Base-by-base conservation (phyloP, 2,888 invertebrate genomes). In the Nematopogon swammerdamellus region DNA sequence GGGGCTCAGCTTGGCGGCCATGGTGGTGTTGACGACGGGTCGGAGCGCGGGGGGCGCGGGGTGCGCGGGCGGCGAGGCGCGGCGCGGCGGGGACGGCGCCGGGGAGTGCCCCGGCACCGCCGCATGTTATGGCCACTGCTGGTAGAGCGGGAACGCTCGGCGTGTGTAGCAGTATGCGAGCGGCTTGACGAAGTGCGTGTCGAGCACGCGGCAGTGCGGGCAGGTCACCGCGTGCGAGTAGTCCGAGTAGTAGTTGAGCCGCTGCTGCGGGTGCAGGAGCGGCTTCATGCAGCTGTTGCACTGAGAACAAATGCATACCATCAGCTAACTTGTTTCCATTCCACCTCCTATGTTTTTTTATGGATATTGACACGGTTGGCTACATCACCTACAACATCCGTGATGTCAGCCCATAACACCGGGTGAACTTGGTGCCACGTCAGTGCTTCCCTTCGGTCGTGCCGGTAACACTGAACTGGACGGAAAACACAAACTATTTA, bases 171-270 rank as follows among this genome's bases (percentile, higher is more conserved):
- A 92, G 72, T 87, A 87, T 56, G 85, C 82, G 64, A 97, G 81
- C 49, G 94, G 91, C 81, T 95, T 95, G 59, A 96, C 94, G 81
- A 97, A 97, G 82, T 97, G 97, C 50, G 91, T 91, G 79, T 97
- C 97, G 61, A 90, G 83, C 49, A 88, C 86, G 62, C 90, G 87
- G 82, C 97, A 97, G 71, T 91, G 91, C 36, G 94, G 94, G 75
- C 97, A 97, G 59, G 91, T 87, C 65, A 93, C 87, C 62, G 90
- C 87, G 68, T 92, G 93, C 67, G 93, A 94, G 82, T 96, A 97
- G 80, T 97, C 95, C 62, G 95, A 95, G 84, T 92, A 97, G 84
- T 86, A 92, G 79, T 91, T 92, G 59, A 95, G 81, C 64, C 89
- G 87, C 70, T 91, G 91, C 64, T 89, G 89, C 14, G 93, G 91